Evolutionary conservation across 2,888 invertebrate species (phyloP).

Genomic region (Cistogaster globosa): DNA sequence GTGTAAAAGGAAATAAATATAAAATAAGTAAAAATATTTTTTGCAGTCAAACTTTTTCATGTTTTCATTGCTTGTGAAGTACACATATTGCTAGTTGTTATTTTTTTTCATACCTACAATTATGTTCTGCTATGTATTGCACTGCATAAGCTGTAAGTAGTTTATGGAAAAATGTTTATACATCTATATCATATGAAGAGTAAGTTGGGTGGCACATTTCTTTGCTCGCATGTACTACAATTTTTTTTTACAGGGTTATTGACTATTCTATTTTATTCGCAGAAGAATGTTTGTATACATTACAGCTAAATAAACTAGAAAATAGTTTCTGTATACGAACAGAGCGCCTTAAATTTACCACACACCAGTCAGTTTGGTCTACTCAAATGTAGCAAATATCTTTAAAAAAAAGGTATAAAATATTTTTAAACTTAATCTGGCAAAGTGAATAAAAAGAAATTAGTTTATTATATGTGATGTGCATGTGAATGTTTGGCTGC

Average conservation of each 20-base stretch:
- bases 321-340: not conserved
- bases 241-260: no score
- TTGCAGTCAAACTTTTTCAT: no score
- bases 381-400: conserved; percentile 34
- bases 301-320: not conserved
- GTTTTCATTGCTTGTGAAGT: no score
- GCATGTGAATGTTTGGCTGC: no score
- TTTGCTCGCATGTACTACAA: not conserved
- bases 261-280: no score
- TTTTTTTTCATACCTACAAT: not conserved
- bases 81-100: no score
- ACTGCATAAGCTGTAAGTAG: not conserved
- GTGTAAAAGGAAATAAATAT: no score
- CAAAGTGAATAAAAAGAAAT: no score
- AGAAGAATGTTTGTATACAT: no score
- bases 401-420: conserved; percentile 5
- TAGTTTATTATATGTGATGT: no score
- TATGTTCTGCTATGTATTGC: not conserved
- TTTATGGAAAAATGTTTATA: not conserved
- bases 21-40: no score
- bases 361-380: conserved; percentile 33
- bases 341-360: conserved; percentile 30
- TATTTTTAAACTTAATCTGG: no score
- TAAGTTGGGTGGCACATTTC: conserved; percentile 35
- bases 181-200: conserved; percentile 15